Conservation (phyloP, 2,113 vertebrate species). For the Pseudopipra pipra region DNA sequence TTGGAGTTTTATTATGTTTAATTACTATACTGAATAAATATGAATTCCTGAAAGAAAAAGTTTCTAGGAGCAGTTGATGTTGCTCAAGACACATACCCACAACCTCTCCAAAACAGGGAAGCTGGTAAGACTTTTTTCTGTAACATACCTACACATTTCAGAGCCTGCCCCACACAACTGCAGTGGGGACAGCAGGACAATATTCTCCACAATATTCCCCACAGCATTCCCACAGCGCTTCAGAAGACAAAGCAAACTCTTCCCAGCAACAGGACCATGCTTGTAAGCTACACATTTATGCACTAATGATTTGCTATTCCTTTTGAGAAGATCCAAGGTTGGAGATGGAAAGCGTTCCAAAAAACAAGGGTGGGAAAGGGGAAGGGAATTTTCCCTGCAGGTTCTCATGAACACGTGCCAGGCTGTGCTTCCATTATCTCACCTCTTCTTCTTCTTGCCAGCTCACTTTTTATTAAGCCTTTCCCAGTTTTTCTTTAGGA, state of each 20-base stretch:
- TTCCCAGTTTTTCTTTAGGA: background rate
- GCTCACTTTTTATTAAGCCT: background rate
- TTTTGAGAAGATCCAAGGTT: background rate
- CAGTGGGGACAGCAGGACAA: background rate
- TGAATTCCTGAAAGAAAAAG: background rate
- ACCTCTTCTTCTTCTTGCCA: background rate
- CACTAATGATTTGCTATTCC: background rate
- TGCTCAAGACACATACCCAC: background rate
- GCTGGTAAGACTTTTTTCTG: background rate
- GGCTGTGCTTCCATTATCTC: background rate
- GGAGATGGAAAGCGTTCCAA: background rate
- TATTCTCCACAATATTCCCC: background rate
- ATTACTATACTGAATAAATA: background rate
- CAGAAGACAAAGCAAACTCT: background rate
- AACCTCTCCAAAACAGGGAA: background rate
- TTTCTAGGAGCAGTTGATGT: background rate
- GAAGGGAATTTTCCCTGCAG: slow-evolving; percentile 37
- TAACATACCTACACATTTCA: background rate
- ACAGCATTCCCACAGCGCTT: background rate
- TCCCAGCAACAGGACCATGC: slow-evolving; percentile 8
- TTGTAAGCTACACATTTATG: background rate
- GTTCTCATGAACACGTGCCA: background rate
- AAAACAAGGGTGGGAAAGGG: slow-evolving; percentile 11
- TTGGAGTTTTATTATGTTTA: background rate
- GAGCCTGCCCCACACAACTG: background rate